phyloP scores from a whole-genome alignment of 1,140 invertebrate genomes.

The Drosophila leontia region DNA sequence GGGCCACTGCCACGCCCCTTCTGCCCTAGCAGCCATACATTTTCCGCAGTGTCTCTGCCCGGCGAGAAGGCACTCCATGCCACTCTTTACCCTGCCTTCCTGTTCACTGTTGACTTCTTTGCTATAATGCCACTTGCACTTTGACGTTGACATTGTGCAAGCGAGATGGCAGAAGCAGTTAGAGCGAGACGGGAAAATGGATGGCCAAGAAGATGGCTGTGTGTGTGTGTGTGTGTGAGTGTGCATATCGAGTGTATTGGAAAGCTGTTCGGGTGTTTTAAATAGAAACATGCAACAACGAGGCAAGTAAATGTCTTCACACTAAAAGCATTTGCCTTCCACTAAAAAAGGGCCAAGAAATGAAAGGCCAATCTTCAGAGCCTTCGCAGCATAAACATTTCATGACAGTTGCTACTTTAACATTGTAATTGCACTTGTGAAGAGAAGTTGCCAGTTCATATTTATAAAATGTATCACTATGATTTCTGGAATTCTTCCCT shows the following conservation, averaged over 20 bases:
- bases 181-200: constrained; percentile 14
- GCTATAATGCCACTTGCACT: constrained; percentile 78
- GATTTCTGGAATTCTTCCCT: not conserved
- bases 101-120: constrained; percentile 66
- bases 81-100: constrained; percentile 12
- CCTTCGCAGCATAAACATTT: constrained; percentile 26
- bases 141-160: constrained; percentile 74
- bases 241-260: constrained; percentile 59
- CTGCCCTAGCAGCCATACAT: constrained; percentile 15
- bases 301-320: constrained; percentile 63
- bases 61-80: not conserved
- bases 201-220: constrained; percentile 6
- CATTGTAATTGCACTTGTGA: constrained; percentile 24
- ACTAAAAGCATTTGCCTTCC: constrained; percentile 70
- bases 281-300: constrained; percentile 70
- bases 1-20: constrained; percentile 21
- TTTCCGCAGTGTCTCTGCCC: constrained; percentile 50
- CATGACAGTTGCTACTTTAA: constrained; percentile 38
- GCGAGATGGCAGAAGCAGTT: constrained; percentile 18
- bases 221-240: constrained; percentile 17
- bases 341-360: constrained; percentile 17
- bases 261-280: constrained; percentile 59
- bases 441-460: not conserved
- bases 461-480: not conserved
- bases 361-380: constrained; percentile 7